phyloP scores from a whole-genome alignment of 2,113 vertebrate genomes.

The Dinomys branickii region DNA sequence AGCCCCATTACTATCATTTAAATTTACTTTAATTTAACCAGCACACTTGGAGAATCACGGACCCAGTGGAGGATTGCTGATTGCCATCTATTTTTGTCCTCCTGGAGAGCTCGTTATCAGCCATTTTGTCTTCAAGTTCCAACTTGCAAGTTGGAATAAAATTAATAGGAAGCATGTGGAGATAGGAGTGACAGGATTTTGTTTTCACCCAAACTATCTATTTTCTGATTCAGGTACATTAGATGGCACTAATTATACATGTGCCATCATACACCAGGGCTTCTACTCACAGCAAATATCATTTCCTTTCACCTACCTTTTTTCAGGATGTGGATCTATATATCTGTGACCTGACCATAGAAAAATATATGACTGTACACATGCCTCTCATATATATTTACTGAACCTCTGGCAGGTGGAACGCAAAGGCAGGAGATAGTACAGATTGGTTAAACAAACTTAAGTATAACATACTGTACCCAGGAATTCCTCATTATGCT shows the following conservation, averaged over 20 bases:
- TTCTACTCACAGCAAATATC: constrained; percentile 8
- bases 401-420: background rate
- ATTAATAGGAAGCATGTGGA: constrained; percentile 15
- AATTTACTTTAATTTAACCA: constrained; percentile 54
- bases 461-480: background rate
- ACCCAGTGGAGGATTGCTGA: background rate
- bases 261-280: background rate
- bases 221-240: constrained; percentile 11
- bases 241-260: constrained; percentile 41
- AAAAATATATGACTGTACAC: background rate
- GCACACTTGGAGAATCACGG: background rate
- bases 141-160: constrained; percentile 36
- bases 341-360: background rate
- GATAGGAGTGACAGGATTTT: constrained; percentile 1
- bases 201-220: background rate
- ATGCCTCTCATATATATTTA: background rate
- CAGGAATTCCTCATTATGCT: constrained; percentile 28
- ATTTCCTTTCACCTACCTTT: background rate
- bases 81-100: constrained; percentile 21
- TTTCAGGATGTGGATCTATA: constrained; percentile 2
- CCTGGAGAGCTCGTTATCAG: background rate
- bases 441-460: background rate
- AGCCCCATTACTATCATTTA: background rate
- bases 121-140: constrained; percentile 18
- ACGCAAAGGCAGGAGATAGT: background rate